Base-by-base conservation (phyloP, 30 jellyfish, hydroid and myxozoan genomes). In the Aurelia sp. region DNA sequence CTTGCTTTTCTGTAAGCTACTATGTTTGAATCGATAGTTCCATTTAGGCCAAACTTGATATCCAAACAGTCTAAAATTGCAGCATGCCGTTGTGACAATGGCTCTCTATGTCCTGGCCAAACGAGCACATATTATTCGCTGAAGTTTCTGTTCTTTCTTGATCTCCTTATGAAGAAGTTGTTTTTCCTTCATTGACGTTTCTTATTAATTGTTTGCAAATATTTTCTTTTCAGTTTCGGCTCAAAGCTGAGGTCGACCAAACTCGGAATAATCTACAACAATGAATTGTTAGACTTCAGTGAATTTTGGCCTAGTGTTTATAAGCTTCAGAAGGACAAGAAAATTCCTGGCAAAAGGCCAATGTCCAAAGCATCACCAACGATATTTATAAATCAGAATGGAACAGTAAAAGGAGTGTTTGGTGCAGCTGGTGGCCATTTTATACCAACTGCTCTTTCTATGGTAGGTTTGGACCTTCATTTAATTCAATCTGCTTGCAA, bases 351-450 rank as follows among this genome's bases (percentile, higher is more conserved):
- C 21, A 96, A 96, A 70, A 53, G 98, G 51, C 99, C 99, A 27
- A 86, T 88, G 96, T 96, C 99, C 8, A 96, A 79, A 24, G 80
- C 93, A 10, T 83, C 97, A 57, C 99, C 99, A 38, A 84, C 75
- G 4, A 96, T 96, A 4, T 90, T 96, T 57, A 78, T 92, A 4
- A 97, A 91, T 61, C 88, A 87, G 35, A 76, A 80, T 12, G 72
- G 90, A n/a, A 95, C 60, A 16, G 97, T 83, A 10, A 87, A 57
- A 40, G 97, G 97, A 11, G 98, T 96, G 0, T 88, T 96, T 76
- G 99, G 99, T 9, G 99, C 99, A 9, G 99, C 99, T 21, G 99
- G 99, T 2, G 99, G 99, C 2, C 95, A 78, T 67, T 96, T 96
- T 80, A 96, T 96, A 24, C 99, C 99, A 0, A 61, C 99, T 7